Percentiles rank a stretch among this genome's conserved stretches.
These are phyloP conservation scores for Coluber constrictor DNA, from an alignment of 2,797 vertebrate species.

Conservation along the genomic window DNA sequence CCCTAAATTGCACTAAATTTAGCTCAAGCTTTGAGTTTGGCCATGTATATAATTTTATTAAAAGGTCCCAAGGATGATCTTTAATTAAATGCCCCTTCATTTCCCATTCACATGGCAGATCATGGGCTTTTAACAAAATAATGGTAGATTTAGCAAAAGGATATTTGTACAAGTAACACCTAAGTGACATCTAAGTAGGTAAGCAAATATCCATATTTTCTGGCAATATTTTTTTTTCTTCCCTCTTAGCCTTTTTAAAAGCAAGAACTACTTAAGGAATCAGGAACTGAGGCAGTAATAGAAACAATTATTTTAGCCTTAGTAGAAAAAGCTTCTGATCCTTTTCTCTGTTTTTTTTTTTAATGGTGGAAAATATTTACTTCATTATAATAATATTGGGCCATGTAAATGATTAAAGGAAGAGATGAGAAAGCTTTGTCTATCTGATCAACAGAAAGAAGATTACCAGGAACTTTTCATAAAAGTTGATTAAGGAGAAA, in stretches of 20 bases:
- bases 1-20: neutral
- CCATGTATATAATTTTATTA: neutral
- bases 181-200: neutral
- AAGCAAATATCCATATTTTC: neutral
- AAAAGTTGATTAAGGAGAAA: neutral
- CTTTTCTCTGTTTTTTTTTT: neutral
- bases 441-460: neutral
- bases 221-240: neutral
- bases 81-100: neutral
- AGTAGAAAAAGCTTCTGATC: neutral
- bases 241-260: neutral
- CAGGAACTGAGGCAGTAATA: neutral
- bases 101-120: neutral
- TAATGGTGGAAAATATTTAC: neutral
- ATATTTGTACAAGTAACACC: neutral
- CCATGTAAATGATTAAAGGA: neutral
- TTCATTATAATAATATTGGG: neutral
- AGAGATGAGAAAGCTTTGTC: neutral
- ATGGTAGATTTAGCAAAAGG: neutral
- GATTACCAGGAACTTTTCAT: neutral
- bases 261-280: neutral
- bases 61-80: neutral
- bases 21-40: neutral
- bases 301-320: neutral
- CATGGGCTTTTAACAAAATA: neutral